Evolutionary conservation across 2,888 invertebrate genomes (phyloP).

Genomic region (Macaria notata): DNA sequence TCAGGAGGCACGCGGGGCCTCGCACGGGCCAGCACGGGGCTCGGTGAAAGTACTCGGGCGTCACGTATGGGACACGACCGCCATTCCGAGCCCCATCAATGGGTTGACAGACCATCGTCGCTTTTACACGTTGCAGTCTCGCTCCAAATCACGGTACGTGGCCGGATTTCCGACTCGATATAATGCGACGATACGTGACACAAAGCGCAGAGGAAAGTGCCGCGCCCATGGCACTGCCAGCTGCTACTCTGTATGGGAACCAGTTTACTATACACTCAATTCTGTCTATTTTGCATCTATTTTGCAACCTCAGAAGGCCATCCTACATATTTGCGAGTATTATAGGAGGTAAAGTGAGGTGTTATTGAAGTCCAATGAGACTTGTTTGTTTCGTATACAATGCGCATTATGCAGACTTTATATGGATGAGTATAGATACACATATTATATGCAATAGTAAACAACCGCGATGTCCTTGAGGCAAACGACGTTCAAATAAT

Average conservation of each 20-base stretch:
- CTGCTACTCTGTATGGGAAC: not conserved
- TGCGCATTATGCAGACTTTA: too few species aligned
- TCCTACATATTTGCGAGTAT: too few species aligned
- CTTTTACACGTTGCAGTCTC: slow-evolving; percentile 66
- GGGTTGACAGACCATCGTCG: slow-evolving; percentile 64
- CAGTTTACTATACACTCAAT: not conserved
- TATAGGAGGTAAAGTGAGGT: too few species aligned
- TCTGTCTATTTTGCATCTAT: too few species aligned
- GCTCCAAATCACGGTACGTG: slow-evolving; percentile 70
- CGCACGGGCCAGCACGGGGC: slow-evolving; percentile 47
- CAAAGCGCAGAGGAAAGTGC: slow-evolving; percentile 27
- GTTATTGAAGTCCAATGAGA: too few species aligned
- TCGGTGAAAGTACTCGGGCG: slow-evolving; percentile 65
- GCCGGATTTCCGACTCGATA: slow-evolving; percentile 71
- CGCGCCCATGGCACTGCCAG: slow-evolving; percentile 21
- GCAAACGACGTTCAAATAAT: slow-evolving; percentile 33
- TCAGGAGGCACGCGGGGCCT: slow-evolving; percentile 46
- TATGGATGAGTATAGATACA: too few species aligned
- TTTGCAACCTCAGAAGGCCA: too few species aligned
- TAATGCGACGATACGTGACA: slow-evolving; percentile 29
- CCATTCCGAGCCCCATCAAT: slow-evolving; percentile 62
- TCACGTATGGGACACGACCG: slow-evolving; percentile 52
- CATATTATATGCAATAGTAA: not conserved
- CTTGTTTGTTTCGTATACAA: too few species aligned
- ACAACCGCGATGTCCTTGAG: slow-evolving; percentile 3